These are phyloP conservation scores for Euproctis similis DNA, from an alignment of 2,888 invertebrate genomes.

Conservation along the genomic window DNA sequence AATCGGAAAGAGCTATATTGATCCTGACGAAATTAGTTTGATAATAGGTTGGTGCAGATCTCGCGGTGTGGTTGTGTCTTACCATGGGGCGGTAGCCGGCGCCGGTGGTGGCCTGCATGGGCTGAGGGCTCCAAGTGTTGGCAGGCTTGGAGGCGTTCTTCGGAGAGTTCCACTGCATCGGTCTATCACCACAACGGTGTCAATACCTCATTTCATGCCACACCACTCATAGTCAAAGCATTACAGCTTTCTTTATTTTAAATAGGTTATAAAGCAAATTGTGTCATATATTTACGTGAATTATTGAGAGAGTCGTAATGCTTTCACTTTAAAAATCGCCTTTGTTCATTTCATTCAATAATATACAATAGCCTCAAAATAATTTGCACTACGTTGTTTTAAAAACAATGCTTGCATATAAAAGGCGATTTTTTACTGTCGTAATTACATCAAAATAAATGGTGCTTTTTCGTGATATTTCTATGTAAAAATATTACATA, in stretches of 20 bases:
- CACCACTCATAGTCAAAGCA: conserved; percentile 18
- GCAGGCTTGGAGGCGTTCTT: conserved; percentile 89
- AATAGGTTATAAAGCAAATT: background rate
- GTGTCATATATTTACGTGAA: no score
- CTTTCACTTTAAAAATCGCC: conserved; percentile 18
- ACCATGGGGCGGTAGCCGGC: conserved; percentile 93
- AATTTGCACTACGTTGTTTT: no score
- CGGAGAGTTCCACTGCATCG: conserved; percentile 93
- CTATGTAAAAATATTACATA: conserved; percentile 2
- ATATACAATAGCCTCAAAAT: background rate
- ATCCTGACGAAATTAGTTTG: no score
- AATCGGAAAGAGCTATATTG: no score
- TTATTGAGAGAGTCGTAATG: conserved; percentile 5
- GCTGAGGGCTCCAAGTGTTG: conserved; percentile 89
- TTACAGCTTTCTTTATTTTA: no score
- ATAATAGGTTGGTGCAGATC: no score
- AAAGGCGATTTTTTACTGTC: conserved; percentile 14
- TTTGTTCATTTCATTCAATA: conserved; percentile 3
- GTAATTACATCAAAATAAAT: conserved; percentile 12
- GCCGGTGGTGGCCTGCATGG: conserved; percentile 91
- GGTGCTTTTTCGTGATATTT: conserved; percentile 18
- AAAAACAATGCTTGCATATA: conserved; percentile 1
- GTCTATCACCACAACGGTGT: conserved; percentile 71
- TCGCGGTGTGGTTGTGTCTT: no score
- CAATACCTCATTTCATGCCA: conserved; percentile 26